Evolutionary conservation across 2,888 invertebrate species (phyloP), one percentile per base, ranked within the genome.

Genomic region (Cryptocheilus praepositus): DNA sequence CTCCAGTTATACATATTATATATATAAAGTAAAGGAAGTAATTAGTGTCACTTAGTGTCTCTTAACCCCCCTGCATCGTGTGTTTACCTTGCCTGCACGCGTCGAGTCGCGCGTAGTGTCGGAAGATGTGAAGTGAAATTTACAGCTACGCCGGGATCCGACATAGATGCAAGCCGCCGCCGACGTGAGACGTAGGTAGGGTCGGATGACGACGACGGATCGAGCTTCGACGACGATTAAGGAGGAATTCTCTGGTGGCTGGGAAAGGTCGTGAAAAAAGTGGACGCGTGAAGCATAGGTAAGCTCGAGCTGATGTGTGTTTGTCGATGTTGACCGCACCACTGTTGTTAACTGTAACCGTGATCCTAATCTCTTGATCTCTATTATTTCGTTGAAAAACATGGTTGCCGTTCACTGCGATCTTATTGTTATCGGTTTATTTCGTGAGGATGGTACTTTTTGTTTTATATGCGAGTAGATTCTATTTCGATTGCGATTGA

Each of bases 41-140:
- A 81, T 85, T 85, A 86, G 85, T 84, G 82, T 86, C 83, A 83
- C 82, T 86, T 85, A 85, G 83, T 80, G 81, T 82, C 81, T 67
- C 43, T 28, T 63, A 51, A 36, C n/a, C 65, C 52, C 64, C 63
- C 51, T 16, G 44, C 64, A 59, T 58, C 72, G 66, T 64, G 49
- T 67, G 64, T 73, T 64, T 65, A 64, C 63, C 56, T 70, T 65
- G 71, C 65, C 67, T 49, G 36, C 49, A 16, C 49, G 18, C 49
- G 49, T 49, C 18, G 49, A n/a, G 16, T 16, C 49, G 49, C 49
- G 49, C 49, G 49, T 49, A 49, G 49, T 49, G 36, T 49, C 18
- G n/a, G 11, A 49, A 8, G 5, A 49, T 49, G 49, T 49, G 16
- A 49, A 18, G 49, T 49, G 49, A 18, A 16, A n/a, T 49, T 36